Evolutionary conservation across 2,888 invertebrate species (phyloP).

Genomic region (Cynaeus angustus): DNA sequence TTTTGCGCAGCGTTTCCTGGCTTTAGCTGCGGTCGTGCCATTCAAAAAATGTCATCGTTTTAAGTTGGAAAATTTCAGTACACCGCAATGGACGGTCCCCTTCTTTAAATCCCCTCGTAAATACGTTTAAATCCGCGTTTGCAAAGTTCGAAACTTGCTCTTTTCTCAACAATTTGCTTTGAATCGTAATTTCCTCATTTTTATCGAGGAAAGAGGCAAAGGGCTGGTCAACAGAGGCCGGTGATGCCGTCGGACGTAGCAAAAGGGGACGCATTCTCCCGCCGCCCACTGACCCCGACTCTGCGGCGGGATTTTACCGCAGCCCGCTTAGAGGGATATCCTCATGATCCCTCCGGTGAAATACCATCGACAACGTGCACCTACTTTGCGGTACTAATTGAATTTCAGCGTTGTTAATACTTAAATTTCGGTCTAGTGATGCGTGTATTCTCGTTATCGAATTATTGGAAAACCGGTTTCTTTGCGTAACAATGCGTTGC

Average conservation of each 20-base stretch:
- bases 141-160: constrained; percentile 44
- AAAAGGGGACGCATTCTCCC: constrained; percentile 7
- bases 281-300: constrained; percentile 25
- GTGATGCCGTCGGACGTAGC: constrained; percentile 28
- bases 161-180: constrained; percentile 51
- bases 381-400: constrained; percentile 46
- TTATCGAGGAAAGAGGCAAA: constrained; percentile 42
- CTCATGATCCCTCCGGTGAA: constrained; percentile 41
- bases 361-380: constrained; percentile 43
- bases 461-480: constrained; percentile 23
- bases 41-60: constrained; percentile 14
- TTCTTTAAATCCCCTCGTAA: constrained; percentile 32
- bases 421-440: constrained; percentile 41
- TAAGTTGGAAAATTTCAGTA: constrained; percentile 26
- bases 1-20: constrained; percentile 10
- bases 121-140: constrained; percentile 45
- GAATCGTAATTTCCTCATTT: constrained; percentile 48
- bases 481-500: constrained; percentile 33
- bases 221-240: constrained; percentile 37
- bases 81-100: constrained; percentile 15
- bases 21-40: constrained; percentile 15
- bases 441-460: constrained; percentile 34
- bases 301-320: constrained; percentile 47
- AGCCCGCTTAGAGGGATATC: constrained; percentile 49
- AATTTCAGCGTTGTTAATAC: constrained; percentile 43